Conservation (phyloP, 1,140 invertebrate species). For the Drosophila subpulchrella region DNA sequence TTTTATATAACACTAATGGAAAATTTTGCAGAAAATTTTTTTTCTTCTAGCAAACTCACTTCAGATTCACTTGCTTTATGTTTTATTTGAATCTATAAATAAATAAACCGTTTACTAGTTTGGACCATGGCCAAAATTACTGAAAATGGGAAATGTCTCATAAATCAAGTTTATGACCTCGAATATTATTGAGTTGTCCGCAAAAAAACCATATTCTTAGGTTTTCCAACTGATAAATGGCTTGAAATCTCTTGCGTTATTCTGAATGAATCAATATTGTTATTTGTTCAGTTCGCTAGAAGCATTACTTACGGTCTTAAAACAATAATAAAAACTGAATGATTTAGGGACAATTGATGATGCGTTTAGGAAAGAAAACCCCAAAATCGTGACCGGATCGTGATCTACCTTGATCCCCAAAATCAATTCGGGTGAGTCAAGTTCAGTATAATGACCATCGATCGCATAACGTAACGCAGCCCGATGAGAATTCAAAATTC, state of each 20-base stretch:
- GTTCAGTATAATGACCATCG: slow-evolving; percentile 18
- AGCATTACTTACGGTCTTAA: not conserved
- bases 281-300: not conserved
- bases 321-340: not conserved
- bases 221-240: not conserved
- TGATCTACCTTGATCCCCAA: slow-evolving; percentile 25
- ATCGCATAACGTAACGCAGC: slow-evolving; percentile 13
- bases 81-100: not conserved
- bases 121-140: not conserved
- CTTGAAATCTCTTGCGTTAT: not conserved
- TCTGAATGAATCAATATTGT: not conserved
- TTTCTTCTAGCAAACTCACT: not conserved
- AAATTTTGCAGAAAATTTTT: too few relatives aligned
- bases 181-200: not conserved
- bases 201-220: not conserved
- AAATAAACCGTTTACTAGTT: not conserved
- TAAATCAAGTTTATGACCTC: not conserved
- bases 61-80: not conserved
- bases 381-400: not conserved
- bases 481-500: slow-evolving; percentile 2
- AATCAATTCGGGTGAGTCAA: slow-evolving; percentile 28
- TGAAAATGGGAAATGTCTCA: not conserved
- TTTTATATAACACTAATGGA: too few relatives aligned
- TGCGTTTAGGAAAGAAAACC: not conserved
- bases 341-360: not conserved